Evolutionary conservation across 2,888 invertebrate species (phyloP).

Genomic region (Ophraella communa): DNA sequence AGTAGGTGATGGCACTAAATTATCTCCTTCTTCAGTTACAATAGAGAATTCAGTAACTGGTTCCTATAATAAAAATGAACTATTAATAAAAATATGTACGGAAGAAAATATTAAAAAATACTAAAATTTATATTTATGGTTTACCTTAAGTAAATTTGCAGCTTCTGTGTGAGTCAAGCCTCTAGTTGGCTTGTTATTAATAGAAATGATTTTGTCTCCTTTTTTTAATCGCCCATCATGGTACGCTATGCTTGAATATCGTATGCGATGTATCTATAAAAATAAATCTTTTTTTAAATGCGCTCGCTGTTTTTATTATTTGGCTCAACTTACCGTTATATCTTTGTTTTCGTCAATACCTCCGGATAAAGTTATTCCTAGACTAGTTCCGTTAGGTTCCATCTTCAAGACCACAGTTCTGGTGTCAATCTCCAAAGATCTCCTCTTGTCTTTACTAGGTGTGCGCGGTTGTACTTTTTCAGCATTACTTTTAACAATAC

Average conservation of each 20-base stretch:
- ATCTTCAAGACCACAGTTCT: constrained; percentile 71
- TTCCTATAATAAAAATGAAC: constrained; percentile 61
- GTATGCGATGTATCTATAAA: constrained; percentile 82
- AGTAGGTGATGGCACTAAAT: constrained; percentile 37
- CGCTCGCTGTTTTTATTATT: no score
- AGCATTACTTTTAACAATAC: constrained; percentile 7
- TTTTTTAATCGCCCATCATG: constrained; percentile 84
- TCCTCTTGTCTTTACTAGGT: constrained; percentile 19
- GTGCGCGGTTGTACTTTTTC: constrained; percentile 27
- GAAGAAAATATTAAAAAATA: no score
- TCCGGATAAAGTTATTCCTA: constrained; percentile 87
- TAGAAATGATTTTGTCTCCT: constrained; percentile 87
- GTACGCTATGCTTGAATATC: constrained; percentile 85
- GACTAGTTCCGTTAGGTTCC: constrained; percentile 74
- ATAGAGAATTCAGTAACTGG: constrained; percentile 81
- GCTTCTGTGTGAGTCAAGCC: constrained; percentile 89
- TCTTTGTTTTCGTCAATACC: constrained; percentile 91
- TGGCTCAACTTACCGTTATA: constrained; percentile 81
- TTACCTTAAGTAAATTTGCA: constrained; percentile 83
- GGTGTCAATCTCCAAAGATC: constrained; percentile 55
- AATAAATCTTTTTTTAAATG: no score
- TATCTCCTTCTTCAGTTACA: constrained; percentile 63
- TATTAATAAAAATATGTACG: constrained; percentile 6
- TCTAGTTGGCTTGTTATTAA: constrained; percentile 84
- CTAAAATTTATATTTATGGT: background rate